A percentile compares a stretch with the other conserved stretches of the same genome.
Evolutionary conservation across 2,113 vertebrate species (phyloP).

Genomic region (Petaurus breviceps): DNA sequence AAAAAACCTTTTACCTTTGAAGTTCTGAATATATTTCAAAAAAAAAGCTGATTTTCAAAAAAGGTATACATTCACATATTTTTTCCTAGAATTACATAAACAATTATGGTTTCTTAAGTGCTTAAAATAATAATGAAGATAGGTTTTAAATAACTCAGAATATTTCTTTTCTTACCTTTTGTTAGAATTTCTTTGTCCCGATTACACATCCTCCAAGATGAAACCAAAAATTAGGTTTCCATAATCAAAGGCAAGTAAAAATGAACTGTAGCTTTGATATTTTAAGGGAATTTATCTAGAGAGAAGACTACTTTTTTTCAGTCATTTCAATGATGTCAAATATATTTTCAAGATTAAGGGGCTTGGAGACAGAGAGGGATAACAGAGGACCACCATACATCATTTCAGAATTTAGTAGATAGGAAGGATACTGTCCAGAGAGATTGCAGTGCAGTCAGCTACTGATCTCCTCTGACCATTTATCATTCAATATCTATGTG

Average conservation of each 20-base stretch:
- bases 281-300: neutral
- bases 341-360: neutral
- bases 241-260: neutral
- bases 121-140: neutral
- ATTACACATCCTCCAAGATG: neutral
- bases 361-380: neutral
- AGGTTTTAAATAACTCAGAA: conserved; percentile 8
- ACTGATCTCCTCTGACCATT: neutral
- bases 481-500: neutral
- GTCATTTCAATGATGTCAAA: neutral
- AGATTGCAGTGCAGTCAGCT: neutral
- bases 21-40: neutral
- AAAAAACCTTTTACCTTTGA: neutral
- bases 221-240: neutral
- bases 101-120: conserved; percentile 19
- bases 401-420: neutral
- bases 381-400: neutral
- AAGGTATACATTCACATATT: conserved; percentile 28
- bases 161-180: conserved; percentile 8
- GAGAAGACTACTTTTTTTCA: neutral
- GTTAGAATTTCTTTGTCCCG: neutral
- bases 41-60: conserved; percentile 25
- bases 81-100: conserved; percentile 13
- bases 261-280: neutral
- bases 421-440: neutral